Base-by-base conservation (phyloP, 2,888 invertebrate genomes). In the Tenthredo scrophulariae region DNA sequence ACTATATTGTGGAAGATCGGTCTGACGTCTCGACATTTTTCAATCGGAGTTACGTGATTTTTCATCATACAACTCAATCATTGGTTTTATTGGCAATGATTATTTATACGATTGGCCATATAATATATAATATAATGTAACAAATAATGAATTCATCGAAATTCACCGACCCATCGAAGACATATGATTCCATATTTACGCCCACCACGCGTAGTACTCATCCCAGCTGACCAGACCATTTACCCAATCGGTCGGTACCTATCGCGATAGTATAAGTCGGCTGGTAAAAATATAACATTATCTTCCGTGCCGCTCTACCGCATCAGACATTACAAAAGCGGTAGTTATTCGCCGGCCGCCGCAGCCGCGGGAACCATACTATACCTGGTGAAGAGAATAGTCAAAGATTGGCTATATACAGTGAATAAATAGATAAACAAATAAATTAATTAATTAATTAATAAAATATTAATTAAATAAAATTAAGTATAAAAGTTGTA, bases 281-380 rank as follows among this genome's bases (percentile, higher is more conserved):
- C 50, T 33, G 77, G 54, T 77, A 54, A 77, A 77, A 77, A 77
- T 77, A 77, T 18, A 77, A 50, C 54, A 77, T 77, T 77, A 77
- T 77, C 77, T 77, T 77, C 29, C 15, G 77, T n/a, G n/a, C 29
- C 50, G 77, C 18, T 26, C 77, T 13, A 15, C 33, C 50, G 50
- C 46, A 77, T 77, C 37, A 62, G 15, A 77, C 22, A 37, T 22
- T 62, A 62, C 40, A 80, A 80, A 80, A 62, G 80, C 58, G 40
- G n/a, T 80, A 80, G 80, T 80, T 62, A 80, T 80, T 80, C 80
- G 62, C 80, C 80, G 80, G 80, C 62, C 80, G 33, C 40, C 58
- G 58, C 13, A 58, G 80, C 80, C 58, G 62, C 9, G 62, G 22
- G 62, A 80, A 58, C 62, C 26, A 10, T n/a, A 10, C 2, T 26